Conservation (phyloP, 2,113 vertebrate genomes). For the Tetraodon nigroviridis region DNA sequence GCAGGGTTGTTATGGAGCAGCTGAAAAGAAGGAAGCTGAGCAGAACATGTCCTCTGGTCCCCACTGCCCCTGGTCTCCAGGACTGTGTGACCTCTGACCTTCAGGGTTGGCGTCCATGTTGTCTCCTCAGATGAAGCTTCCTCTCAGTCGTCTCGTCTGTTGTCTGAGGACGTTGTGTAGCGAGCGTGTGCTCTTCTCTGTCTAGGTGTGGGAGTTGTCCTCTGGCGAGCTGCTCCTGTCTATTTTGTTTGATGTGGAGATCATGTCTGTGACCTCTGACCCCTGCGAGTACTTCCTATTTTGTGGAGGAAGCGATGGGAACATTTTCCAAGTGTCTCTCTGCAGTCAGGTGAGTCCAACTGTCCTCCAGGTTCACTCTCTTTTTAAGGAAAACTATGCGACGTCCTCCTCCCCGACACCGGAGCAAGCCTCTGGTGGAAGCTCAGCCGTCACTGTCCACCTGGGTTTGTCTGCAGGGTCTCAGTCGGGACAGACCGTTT, state of each 20-base stretch:
- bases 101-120: too few relatives aligned
- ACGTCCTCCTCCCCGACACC: too few relatives aligned
- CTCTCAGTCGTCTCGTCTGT: not conserved
- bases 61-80: too few relatives aligned
- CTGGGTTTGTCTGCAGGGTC: constrained; percentile 66
- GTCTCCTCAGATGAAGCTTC: not conserved
- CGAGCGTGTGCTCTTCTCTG: constrained; percentile 2
- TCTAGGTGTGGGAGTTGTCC: constrained; percentile 90
- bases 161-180: not conserved
- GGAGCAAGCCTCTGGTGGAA: too few relatives aligned
- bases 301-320: constrained; percentile 88
- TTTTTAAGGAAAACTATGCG: not conserved
- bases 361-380: not conserved
- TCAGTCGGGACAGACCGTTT: constrained; percentile 83
- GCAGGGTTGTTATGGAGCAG: too few relatives aligned
- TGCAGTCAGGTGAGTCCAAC: constrained; percentile 78
- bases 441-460: not conserved
- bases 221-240: constrained; percentile 91
- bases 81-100: too few relatives aligned
- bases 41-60: too few relatives aligned
- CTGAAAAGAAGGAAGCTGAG: too few relatives aligned
- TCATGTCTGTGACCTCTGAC: constrained; percentile 92
- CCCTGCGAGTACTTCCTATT: constrained; percentile 89
- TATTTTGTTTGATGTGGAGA: constrained; percentile 85
- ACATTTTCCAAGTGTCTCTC: constrained; percentile 91